phyloP scores from a whole-genome alignment of 2,888 invertebrate genomes.

The Drosophila paramelanica region DNA sequence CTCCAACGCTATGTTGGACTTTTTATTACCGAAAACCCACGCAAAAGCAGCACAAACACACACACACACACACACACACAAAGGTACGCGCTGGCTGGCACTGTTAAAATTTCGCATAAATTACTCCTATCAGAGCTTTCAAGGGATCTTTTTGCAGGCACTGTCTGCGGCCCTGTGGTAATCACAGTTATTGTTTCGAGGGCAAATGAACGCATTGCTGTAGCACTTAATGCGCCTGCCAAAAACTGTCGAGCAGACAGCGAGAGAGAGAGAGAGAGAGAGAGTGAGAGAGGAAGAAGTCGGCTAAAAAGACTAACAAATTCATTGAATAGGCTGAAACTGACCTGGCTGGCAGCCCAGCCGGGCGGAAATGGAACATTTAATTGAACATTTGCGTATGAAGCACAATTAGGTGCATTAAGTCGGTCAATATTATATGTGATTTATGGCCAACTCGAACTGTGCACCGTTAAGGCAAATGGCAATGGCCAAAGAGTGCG shows the following conservation, averaged over 20 bases:
- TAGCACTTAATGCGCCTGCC: slow-evolving; percentile 24
- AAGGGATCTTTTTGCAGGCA: slow-evolving; percentile 22
- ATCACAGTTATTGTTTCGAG: slow-evolving; percentile 64
- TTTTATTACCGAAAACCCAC: slow-evolving; percentile 37
- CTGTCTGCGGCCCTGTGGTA: slow-evolving; percentile 38
- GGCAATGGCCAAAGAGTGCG: slow-evolving; percentile 31
- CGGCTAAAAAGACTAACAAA: slow-evolving; percentile 7
- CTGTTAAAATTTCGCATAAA: slow-evolving; percentile 75
- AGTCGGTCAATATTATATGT: slow-evolving; percentile 64
- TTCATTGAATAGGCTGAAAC: slow-evolving; percentile 8
- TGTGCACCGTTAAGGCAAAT: slow-evolving; percentile 41
- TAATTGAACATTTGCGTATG: slow-evolving; percentile 77
- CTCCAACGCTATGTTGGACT: slow-evolving; percentile 25
- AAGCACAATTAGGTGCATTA: slow-evolving; percentile 77
- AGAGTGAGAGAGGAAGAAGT: not conserved
- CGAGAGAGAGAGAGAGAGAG: not conserved
- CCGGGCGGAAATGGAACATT: slow-evolving; percentile 11
- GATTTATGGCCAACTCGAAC: slow-evolving; percentile 65
- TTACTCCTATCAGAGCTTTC: slow-evolving; percentile 48
- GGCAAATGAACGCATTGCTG: slow-evolving; percentile 50
- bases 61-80: slow-evolving; percentile 1
- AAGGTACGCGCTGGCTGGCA: slow-evolving; percentile 28
- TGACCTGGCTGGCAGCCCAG: slow-evolving; percentile 6
- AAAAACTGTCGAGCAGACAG: slow-evolving; percentile 11
- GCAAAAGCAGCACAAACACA: not conserved